Base-by-base conservation (phyloP, 2,797 vertebrate species). In the Hapalemur alaotrensis region DNA sequence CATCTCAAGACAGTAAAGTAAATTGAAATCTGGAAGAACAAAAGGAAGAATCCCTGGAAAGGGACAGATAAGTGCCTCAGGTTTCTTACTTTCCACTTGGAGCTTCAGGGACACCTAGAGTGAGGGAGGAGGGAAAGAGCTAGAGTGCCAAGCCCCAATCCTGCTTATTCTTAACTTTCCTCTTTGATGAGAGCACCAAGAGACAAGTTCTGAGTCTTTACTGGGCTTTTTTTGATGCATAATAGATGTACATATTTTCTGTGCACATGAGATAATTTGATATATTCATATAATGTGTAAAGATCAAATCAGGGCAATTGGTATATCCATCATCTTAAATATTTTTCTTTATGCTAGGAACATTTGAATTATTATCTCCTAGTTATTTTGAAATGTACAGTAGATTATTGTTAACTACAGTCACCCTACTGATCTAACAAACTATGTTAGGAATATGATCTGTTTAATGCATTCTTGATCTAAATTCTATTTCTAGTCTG, bases 161-260 rank as follows among this genome's bases (percentile, higher is more conserved):
- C 15, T 96, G 22, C 63, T 86, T 79, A n/a, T 86, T 90, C 54
- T 65, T 92, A n/a, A 72, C n/a, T 82, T 91, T 94, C 32, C 43
- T 70, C 23, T 76, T 87, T 87, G 32, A 73, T 43, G n/a, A 80
- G 93, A 96, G 23, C 23, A 90, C 15, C 32, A 91, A 48, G 2
- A 30, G 22, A 48, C 17, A 92, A 43, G 41, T 4, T 67, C 7
- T 17, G 23, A 35, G 15, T 63, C 32, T 70, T 94, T 78, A 38
- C 46, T 78, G 10, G 30, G 61, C 2, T n/a, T 59, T 83, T 59
- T 69, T 69, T 20, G n/a, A 69, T 20, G 17, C 61, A 35, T 14
- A 73, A 73, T 73, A 43, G 41, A 30, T 28, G 41, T 43, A 30
- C 25, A 46, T 10, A 73, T 73, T 73, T 73, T 73, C 70, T 43